phyloP scores from a whole-genome alignment of 2,113 vertebrate species.

The Corythornis vintsioides region DNA sequence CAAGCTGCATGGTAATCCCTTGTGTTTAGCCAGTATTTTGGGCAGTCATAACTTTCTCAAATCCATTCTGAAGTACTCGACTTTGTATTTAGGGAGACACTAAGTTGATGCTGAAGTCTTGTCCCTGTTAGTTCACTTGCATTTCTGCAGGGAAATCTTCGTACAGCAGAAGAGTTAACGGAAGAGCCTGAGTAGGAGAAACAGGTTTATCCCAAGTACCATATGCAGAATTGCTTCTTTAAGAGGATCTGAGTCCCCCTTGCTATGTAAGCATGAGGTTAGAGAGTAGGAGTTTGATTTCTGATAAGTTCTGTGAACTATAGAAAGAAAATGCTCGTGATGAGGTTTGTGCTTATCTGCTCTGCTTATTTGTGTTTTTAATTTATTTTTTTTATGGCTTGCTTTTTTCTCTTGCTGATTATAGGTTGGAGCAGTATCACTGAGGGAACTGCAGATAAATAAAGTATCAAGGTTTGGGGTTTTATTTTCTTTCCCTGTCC shows the following conservation, averaged over 20 bases:
- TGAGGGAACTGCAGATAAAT: background rate
- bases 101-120: background rate
- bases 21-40: background rate
- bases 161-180: fast-evolving
- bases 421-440: background rate
- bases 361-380: background rate
- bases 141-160: background rate
- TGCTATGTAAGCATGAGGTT: background rate
- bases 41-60: background rate
- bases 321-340: background rate
- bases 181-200: background rate
- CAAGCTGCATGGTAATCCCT: background rate
- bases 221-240: background rate
- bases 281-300: background rate
- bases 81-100: background rate
- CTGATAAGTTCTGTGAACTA: background rate
- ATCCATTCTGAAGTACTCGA: background rate
- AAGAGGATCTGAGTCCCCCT: background rate
- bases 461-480: background rate
- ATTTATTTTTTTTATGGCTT: background rate
- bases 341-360: background rate
- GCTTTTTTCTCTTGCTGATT: background rate
- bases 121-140: background rate
- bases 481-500: background rate
- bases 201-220: background rate